Evolutionary conservation across 2,113 vertebrate species (phyloP).

Genomic region (Neodon shergylaensis): DNA sequence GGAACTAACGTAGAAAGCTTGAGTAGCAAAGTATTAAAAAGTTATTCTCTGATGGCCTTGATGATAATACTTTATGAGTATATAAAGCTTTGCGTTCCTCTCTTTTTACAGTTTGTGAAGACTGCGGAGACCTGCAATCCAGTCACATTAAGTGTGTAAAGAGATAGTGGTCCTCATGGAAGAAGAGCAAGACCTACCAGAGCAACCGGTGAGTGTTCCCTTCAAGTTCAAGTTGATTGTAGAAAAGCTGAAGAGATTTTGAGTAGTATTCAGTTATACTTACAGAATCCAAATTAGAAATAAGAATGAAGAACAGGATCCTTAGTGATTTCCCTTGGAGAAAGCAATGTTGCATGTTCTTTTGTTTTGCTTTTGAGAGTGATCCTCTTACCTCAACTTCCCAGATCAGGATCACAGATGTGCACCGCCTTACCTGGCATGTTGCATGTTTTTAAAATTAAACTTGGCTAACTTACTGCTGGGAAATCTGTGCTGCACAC

Average conservation of each 20-base stretch:
- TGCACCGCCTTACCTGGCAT: not conserved
- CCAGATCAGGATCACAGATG: not conserved
- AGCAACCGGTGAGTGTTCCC: slow-evolving; percentile 87
- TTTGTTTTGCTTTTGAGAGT: not conserved
- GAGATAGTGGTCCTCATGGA: slow-evolving; percentile 84
- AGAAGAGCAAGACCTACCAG: slow-evolving; percentile 86
- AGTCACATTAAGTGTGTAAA: slow-evolving; percentile 58
- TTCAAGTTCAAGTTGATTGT: slow-evolving; percentile 51
- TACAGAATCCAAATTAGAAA: slow-evolving; percentile 57
- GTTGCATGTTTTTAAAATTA: slow-evolving; percentile 22
- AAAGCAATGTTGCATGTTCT: slow-evolving; percentile 1
- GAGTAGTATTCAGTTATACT: slow-evolving; percentile 29
- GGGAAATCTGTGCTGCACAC: not conserved
- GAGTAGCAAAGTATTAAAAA: slow-evolving; percentile 79
- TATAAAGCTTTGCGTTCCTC: slow-evolving; percentile 83
- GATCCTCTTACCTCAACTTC: not conserved
- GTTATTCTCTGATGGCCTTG: slow-evolving; percentile 84
- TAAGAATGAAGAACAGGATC: slow-evolving; percentile 48
- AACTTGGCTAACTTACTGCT: slow-evolving; percentile 21
- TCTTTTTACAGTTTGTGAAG: slow-evolving; percentile 85
- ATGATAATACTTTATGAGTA: slow-evolving; percentile 83
- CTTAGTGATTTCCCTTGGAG: slow-evolving; percentile 32
- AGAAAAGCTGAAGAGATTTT: slow-evolving; percentile 47
- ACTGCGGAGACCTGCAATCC: slow-evolving; percentile 66
- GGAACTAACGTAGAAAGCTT: slow-evolving; percentile 78